Evolutionary conservation across 2,797 vertebrate species (phyloP).

Genomic region (Clarias platycephalus): DNA sequence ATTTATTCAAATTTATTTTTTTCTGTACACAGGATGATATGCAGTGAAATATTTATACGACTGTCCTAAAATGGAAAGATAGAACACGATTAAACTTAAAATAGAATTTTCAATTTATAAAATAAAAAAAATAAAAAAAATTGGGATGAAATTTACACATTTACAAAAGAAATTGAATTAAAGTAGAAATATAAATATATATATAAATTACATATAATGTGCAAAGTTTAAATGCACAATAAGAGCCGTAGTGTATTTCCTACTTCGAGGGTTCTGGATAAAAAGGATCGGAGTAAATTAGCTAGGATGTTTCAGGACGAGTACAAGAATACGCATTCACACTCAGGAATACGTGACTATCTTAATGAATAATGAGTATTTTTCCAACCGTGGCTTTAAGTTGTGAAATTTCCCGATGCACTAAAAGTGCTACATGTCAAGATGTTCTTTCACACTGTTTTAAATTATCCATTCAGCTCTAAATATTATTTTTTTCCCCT

Average conservation of each 20-base stretch:
- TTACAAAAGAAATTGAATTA: no score
- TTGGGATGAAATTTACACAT: no score
- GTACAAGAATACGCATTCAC: not conserved
- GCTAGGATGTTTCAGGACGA: not conserved
- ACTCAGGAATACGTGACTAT: slow-evolving; percentile 8
- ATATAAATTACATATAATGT: no score
- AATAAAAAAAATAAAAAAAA: no score
- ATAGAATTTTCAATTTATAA: no score
- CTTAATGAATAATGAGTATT: not conserved
- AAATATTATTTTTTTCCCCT: slow-evolving; percentile 52
- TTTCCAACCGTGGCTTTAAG: not conserved
- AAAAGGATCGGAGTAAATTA: not conserved
- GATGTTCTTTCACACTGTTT: not conserved
- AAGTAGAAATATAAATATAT: no score
- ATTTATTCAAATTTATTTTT: no score
- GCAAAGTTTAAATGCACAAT: not conserved
- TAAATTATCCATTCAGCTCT: not conserved
- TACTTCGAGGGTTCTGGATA: not conserved
- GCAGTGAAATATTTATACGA: no score
- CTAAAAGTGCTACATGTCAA: no score
- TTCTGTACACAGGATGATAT: no score
- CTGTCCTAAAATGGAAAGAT: no score
- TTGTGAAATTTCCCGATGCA: not conserved
- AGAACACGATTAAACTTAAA: no score
- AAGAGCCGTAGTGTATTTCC: not conserved